A percentile compares a stretch with the other conserved stretches of the same genome.
Conservation (phyloP, 2,888 invertebrate species). For the Oegoconia quadripuncta region DNA sequence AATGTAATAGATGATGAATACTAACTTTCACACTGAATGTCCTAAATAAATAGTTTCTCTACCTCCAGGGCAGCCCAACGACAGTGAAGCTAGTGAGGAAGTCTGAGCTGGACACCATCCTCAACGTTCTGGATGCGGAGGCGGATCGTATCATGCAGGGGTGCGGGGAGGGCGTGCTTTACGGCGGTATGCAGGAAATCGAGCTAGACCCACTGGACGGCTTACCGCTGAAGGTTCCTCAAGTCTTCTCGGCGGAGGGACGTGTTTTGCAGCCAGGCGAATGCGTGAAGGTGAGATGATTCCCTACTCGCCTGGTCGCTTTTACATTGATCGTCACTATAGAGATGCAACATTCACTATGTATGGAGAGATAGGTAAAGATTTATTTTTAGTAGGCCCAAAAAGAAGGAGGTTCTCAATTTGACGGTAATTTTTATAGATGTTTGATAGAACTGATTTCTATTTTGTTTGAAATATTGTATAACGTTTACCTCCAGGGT, state of each 20-base stretch:
- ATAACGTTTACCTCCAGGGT: too few species aligned
- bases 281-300: too few species aligned
- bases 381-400: too few species aligned
- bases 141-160: slow-evolving; percentile 64
- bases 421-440: too few species aligned
- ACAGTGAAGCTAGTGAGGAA: slow-evolving; percentile 51
- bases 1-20: too few species aligned
- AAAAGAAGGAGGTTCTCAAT: too few species aligned
- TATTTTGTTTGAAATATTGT: background rate
- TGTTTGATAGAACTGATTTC: too few species aligned
- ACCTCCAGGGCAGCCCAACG: slow-evolving; percentile 32
- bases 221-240: background rate
- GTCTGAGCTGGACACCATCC: slow-evolving; percentile 60
- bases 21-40: background rate
- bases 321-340: too few species aligned
- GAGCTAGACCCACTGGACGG: slow-evolving; percentile 11
- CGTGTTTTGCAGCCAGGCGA: background rate
- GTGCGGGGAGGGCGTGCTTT: slow-evolving; percentile 55
- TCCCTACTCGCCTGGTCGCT: too few species aligned
- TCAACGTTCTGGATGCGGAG: slow-evolving; percentile 63
- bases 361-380: too few species aligned
- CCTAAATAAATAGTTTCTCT: background rate
- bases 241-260: background rate
- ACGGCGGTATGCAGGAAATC: slow-evolving; percentile 58
- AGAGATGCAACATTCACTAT: too few species aligned